Conservation (phyloP, 2,797 vertebrate species). For the Poeciliopsis paucimaculata region DNA sequence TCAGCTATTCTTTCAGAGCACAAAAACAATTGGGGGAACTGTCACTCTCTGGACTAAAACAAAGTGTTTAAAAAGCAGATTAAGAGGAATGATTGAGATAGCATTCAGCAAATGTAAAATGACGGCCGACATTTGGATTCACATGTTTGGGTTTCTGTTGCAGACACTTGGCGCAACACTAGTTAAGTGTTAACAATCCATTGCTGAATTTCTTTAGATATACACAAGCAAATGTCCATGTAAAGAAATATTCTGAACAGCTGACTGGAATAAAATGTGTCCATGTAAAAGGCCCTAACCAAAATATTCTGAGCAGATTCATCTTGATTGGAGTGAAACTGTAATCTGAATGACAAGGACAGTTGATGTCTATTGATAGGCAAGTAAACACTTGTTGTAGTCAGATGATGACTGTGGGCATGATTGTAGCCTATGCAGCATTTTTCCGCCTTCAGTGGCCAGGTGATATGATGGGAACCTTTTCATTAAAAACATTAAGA, state of each 20-base stretch:
- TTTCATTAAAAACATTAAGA: neutral
- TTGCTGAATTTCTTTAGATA: neutral
- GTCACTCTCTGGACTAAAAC: neutral
- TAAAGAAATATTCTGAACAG: neutral
- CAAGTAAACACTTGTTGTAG: neutral
- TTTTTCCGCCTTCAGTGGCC: neutral
- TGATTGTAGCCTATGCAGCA: neutral
- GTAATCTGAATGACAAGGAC: neutral
- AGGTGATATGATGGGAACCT: neutral
- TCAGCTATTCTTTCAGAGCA: neutral
- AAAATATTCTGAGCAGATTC: neutral
- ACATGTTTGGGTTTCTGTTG: neutral
- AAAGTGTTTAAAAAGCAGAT: neutral
- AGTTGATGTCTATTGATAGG: neutral
- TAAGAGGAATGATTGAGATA: neutral
- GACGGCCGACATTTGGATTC: neutral
- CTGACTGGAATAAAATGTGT: neutral
- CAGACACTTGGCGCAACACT: neutral
- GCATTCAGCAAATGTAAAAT: neutral
- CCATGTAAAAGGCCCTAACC: neutral
- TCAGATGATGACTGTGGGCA: neutral
- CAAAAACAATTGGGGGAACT: neutral
- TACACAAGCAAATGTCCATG: too few relatives aligned
- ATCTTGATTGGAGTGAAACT: neutral
- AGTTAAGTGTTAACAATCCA: neutral